Percentiles rank a stretch among this genome's conserved stretches.
Evolutionary conservation across 2,888 invertebrate genomes (phyloP).

Genomic region (Litoditis marina): DNA sequence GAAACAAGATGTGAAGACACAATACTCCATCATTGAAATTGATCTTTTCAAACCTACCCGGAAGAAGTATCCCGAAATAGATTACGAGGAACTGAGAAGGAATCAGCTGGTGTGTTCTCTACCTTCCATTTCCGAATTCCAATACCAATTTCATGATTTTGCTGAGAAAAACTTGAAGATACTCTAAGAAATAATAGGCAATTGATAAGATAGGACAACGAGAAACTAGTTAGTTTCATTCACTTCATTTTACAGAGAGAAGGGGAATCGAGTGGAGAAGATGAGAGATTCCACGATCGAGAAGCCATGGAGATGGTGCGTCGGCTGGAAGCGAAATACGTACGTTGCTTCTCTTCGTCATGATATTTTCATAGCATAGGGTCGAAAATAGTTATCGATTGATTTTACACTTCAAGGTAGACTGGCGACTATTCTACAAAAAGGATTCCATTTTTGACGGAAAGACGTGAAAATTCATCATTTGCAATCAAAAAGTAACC

Average conservation of each 20-base stretch:
- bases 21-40: slow-evolving; percentile 10
- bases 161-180: too few relatives aligned
- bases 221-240: neutral
- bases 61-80: slow-evolving; percentile 18
- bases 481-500: too few relatives aligned
- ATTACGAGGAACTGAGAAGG: slow-evolving; percentile 11
- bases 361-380: too few relatives aligned
- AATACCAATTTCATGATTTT: too few relatives aligned
- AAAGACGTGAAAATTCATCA: too few relatives aligned
- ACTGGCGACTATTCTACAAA: too few relatives aligned
- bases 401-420: too few relatives aligned
- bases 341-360: slow-evolving; percentile 14
- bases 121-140: too few relatives aligned
- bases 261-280: slow-evolving; percentile 6
- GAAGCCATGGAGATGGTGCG: slow-evolving; percentile 24
- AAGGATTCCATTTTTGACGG: too few relatives aligned
- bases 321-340: slow-evolving; percentile 29
- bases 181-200: too few relatives aligned
- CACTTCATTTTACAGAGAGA: slow-evolving; percentile 5
- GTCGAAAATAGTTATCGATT: too few relatives aligned
- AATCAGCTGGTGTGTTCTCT: slow-evolving; percentile 6
- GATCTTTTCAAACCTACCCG: slow-evolving; percentile 18
- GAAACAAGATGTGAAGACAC: slow-evolving; percentile 2
- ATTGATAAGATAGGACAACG: too few relatives aligned
- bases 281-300: slow-evolving; percentile 17